Base-by-base conservation (phyloP, 2,888 invertebrate species). In the Vesta saturnalis region DNA sequence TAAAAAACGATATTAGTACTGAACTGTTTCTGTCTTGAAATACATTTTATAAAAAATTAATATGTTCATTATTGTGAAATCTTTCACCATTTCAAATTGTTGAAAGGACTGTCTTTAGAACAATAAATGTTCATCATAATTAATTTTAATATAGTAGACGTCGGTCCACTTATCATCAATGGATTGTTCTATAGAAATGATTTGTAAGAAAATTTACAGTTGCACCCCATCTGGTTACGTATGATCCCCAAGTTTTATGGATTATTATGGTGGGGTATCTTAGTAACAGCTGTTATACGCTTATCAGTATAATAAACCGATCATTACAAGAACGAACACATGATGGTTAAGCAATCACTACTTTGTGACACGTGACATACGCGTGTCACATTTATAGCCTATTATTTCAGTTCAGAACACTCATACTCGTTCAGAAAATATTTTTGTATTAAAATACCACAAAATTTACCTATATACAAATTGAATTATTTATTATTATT, bases 261-360 rank as follows among this genome's bases (percentile, higher is more conserved):
- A 19, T 52, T 52, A 52, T 52, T 52, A n/a, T 52, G 52, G 52
- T 52, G 52, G 52, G 18, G 52, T 52, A 63, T 43, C 64, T 58
- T 60, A 54, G 60, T 66, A 63, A 65, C 71, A 71, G 68, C 71
- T 71, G 71, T 63, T 71, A 71, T 60, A 60, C 62, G 46, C 46
- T 15, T 39, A 62, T 57, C 62, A 62, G 54, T 62, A 60, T 35
- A 60, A 49, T 56, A 56, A 60, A 43, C 60, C 14, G 54, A 54
- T 35, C 49, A 57, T 63, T 66, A 69, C 56, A 66, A 65, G 62
- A 60, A 62, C 21, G 54, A 60, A 57, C 67, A 64, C 67, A 55
- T 60, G 60, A 60, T 59, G 54, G 14, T 55, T 52, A 52, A 19
- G 12, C 12, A 52, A 52, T 52, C 18, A 19, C 52, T 19, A 52